Conservation (phyloP, 2,888 invertebrate species). For the Thecophora atra region DNA sequence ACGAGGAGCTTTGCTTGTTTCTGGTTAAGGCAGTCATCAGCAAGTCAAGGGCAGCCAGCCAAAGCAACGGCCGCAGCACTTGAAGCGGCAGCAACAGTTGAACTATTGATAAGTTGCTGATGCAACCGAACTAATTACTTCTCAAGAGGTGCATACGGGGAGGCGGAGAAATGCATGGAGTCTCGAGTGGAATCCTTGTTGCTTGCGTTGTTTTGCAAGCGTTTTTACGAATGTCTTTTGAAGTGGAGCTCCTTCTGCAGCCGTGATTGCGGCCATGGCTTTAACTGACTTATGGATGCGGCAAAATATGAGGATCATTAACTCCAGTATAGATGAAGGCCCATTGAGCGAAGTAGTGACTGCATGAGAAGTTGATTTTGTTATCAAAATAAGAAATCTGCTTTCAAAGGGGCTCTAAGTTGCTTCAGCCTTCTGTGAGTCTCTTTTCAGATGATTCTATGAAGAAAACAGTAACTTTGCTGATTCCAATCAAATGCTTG, state of each 20-base stretch:
- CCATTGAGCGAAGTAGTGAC: background rate
- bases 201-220: too few species aligned
- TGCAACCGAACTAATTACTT: constrained; percentile 22
- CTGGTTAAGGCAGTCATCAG: too few species aligned
- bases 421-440: background rate
- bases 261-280: background rate
- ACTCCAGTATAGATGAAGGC: background rate
- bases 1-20: too few species aligned
- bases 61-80: constrained; percentile 17
- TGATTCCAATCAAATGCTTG: constrained; percentile 16
- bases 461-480: background rate
- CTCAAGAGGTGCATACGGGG: background rate
- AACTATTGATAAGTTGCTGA: constrained; percentile 26
- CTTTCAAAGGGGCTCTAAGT: background rate
- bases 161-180: background rate
- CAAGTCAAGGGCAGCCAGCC: background rate
- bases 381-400: background rate
- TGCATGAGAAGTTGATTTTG: background rate
- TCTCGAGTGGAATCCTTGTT: background rate
- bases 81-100: constrained; percentile 29
- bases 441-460: background rate
- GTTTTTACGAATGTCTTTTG: too few species aligned
- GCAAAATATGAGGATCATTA: background rate
- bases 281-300: background rate
- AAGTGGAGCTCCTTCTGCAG: background rate